phyloP scores from a whole-genome alignment of 1,140 invertebrate genomes.

The Cardiocondyla obscurior region DNA sequence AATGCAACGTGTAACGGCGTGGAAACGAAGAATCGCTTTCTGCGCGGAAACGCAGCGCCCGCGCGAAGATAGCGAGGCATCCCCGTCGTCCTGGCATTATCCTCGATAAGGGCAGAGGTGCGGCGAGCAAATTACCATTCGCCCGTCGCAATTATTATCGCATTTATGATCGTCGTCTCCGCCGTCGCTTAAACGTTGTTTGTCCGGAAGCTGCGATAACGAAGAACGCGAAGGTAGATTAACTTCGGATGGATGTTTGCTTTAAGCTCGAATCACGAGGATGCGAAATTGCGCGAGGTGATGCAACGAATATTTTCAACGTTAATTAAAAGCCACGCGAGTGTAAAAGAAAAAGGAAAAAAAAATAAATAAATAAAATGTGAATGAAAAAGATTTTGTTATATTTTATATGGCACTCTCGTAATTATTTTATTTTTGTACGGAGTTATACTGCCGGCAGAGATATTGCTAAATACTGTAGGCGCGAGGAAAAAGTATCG shows the following conservation, averaged over 20 bases:
- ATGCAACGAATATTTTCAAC: not conserved
- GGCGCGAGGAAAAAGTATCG: not conserved
- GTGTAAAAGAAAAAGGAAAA: too few species aligned
- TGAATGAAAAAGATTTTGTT: not conserved
- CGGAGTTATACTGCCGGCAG: not conserved
- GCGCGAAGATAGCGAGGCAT: conserved; percentile 17
- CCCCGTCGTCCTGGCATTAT: conserved; percentile 25
- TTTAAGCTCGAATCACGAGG: not conserved
- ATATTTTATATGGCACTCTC: not conserved
- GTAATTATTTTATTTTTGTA: conserved; percentile 6
- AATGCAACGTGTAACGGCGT: conserved; percentile 44
- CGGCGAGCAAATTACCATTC: conserved; percentile 10
- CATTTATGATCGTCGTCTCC: not conserved
- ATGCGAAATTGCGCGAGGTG: not conserved
- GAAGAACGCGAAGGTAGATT: not conserved
- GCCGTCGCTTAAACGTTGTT: not conserved
- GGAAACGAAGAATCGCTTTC: conserved; percentile 56
- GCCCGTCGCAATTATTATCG: conserved; percentile 32
- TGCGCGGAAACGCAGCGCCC: conserved; percentile 46
- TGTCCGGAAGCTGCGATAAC: conserved; percentile 20
- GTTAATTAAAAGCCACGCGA: not conserved
- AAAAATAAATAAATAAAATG: too few species aligned
- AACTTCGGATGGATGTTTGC: not conserved
- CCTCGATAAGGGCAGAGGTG: conserved; percentile 30
- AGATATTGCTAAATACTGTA: not conserved